These are phyloP conservation scores for Anthopleura sola DNA, from an alignment of 64 coral and sea anemone genomes.

Conservation along the genomic window DNA sequence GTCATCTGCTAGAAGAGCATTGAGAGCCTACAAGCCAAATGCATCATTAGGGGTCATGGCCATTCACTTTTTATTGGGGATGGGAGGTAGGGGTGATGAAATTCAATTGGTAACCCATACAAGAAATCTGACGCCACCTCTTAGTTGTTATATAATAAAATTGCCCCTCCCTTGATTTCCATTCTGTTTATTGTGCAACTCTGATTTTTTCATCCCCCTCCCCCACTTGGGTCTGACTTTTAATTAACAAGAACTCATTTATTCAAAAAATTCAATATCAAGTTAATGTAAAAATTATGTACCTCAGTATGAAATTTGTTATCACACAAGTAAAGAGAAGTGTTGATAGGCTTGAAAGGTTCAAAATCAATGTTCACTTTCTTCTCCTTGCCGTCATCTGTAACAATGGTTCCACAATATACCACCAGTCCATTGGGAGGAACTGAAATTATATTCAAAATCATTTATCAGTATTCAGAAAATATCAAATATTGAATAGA, in stretches of 20 bases:
- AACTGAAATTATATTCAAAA: constrained; percentile 44
- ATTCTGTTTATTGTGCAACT: no score
- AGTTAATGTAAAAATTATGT: not conserved
- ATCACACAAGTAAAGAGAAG: constrained; percentile 92
- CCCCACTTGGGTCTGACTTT: no score
- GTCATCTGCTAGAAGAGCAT: constrained; percentile 96
- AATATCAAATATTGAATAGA: no score
- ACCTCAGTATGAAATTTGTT: constrained; percentile 99
- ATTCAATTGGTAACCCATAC: no score
- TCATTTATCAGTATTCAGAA: not conserved
- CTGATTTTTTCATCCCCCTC: no score
- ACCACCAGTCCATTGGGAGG: constrained; percentile 96
- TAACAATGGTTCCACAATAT: constrained; percentile 97
- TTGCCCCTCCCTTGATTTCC: no score
- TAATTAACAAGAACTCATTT: no score
- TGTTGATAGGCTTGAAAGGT: constrained; percentile 96
- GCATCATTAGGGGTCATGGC: not conserved
- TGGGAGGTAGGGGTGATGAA: no score
- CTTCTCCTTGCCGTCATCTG: constrained; percentile 98
- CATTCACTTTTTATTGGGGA: no score
- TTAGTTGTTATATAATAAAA: no score
- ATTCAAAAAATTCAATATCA: not conserved
- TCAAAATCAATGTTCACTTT: constrained; percentile 99
- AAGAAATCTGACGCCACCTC: no score
- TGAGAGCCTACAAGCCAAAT: constrained; percentile 60